A percentile compares a stretch with the other conserved stretches of the same genome.
These are phyloP conservation scores for Trichechus manatus DNA, from an alignment of 2,113 vertebrate genomes.

Conservation along the genomic window DNA sequence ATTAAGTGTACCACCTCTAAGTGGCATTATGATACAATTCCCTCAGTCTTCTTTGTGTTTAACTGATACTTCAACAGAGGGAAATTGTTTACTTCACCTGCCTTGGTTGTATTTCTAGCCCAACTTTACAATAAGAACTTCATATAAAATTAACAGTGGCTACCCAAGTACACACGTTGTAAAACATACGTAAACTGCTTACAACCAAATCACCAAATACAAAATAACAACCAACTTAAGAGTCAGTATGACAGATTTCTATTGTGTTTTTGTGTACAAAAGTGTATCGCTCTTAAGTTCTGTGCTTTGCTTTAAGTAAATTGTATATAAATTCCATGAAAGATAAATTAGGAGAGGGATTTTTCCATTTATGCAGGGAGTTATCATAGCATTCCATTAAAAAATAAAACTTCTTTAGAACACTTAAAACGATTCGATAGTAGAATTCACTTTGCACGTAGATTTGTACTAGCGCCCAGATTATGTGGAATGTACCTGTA, in stretches of 20 bases:
- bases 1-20: conserved; percentile 79
- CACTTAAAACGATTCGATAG: neutral
- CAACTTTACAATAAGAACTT: conserved; percentile 37
- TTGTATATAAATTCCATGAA: neutral
- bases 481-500: neutral
- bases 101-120: conserved; percentile 33
- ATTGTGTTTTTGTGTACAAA: conserved; percentile 24
- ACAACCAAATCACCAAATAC: neutral
- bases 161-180: neutral
- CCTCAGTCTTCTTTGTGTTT: conserved; percentile 58
- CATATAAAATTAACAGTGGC: neutral
- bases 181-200: neutral
- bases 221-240: neutral
- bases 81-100: conserved; percentile 9
- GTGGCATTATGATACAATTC: conserved; percentile 78
- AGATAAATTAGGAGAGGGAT: neutral
- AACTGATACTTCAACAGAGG: conserved; percentile 53
- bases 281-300: conserved; percentile 24
- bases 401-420: neutral
- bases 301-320: conserved; percentile 56
- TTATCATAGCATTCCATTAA: neutral
- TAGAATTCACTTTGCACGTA: neutral
- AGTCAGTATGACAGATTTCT: neutral
- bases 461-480: neutral
- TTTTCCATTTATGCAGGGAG: neutral